phyloP scores from a whole-genome alignment of 2,113 vertebrate genomes.

The Axis porcinus region DNA sequence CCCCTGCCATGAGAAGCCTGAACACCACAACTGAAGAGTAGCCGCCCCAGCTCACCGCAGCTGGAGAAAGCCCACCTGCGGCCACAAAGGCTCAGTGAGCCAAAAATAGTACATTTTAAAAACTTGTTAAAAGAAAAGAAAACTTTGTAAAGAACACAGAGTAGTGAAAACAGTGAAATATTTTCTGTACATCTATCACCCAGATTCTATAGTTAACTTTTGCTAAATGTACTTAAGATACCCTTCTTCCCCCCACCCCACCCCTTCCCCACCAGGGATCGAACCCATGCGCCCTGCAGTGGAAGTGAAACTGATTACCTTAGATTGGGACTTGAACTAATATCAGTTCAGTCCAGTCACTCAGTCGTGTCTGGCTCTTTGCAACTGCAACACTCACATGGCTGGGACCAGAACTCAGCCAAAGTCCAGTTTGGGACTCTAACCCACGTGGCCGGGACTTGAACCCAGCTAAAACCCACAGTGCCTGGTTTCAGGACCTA shows the following conservation, averaged over 20 bases:
- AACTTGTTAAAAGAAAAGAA: neutral
- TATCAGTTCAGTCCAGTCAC: neutral
- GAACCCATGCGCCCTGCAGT: fast-evolving
- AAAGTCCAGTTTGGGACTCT: neutral
- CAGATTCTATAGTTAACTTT: neutral
- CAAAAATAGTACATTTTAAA: neutral
- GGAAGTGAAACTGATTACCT: neutral
- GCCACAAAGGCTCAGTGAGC: neutral
- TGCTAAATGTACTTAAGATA: neutral
- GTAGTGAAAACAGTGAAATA: neutral
- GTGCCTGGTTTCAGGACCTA: neutral
- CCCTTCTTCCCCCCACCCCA: neutral
- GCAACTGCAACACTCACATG: neutral
- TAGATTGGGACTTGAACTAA: neutral
- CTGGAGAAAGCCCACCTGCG: neutral
- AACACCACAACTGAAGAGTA: fast-evolving
- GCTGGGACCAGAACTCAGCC: neutral
- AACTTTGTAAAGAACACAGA: neutral
- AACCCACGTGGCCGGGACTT: neutral
- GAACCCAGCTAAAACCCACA: neutral
- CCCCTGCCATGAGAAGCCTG: fast-evolving
- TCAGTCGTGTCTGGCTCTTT: neutral
- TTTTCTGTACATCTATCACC: neutral
- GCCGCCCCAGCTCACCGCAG: fast-evolving
- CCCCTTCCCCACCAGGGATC: neutral